A percentile compares a stretch with the other conserved stretches of the same genome.
These are phyloP conservation scores for Thalassoma bifasciatum DNA, from an alignment of 2,113 vertebrate species.

Conservation along the genomic window DNA sequence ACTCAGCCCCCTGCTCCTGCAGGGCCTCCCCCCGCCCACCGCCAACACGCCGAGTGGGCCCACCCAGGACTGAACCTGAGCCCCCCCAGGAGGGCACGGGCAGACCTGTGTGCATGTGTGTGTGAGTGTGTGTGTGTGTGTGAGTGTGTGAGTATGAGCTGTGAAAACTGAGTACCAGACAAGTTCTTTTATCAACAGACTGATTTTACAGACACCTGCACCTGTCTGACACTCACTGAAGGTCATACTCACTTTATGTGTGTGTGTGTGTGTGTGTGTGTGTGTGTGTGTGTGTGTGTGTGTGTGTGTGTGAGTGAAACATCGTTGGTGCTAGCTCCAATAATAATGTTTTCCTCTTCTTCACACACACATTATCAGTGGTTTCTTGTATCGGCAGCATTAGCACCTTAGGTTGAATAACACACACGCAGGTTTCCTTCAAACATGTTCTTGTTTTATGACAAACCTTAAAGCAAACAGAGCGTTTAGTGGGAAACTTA, in stretches of 20 bases:
- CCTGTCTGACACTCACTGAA: conserved; percentile 9
- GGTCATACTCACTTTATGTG: conserved; percentile 8
- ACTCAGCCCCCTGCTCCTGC: conserved; percentile 79
- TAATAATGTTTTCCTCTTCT: conserved; percentile 13
- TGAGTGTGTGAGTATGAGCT: background rate
- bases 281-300: conserved; percentile 11
- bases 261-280: background rate
- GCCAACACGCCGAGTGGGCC: conserved; percentile 64
- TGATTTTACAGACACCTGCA: conserved; percentile 9
- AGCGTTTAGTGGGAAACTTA: background rate
- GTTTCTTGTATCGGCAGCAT: conserved; percentile 26
- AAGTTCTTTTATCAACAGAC: background rate
- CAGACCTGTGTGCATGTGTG: background rate
- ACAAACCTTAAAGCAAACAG: background rate
- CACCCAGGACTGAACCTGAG: conserved; percentile 69
- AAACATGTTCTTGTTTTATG: background rate
- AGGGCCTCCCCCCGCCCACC: conserved; percentile 68
- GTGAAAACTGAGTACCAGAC: conserved; percentile 1
- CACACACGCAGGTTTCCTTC: background rate
- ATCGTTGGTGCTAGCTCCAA: conserved; percentile 60
- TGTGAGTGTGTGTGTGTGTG: background rate
- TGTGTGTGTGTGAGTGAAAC: conserved; percentile 7
- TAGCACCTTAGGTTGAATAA: conserved; percentile 23
- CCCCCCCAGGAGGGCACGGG: background rate
- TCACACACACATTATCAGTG: conserved; percentile 19